Conservation (phyloP, 1,140 invertebrate species). For the Leptinotarsa defecta region DNA sequence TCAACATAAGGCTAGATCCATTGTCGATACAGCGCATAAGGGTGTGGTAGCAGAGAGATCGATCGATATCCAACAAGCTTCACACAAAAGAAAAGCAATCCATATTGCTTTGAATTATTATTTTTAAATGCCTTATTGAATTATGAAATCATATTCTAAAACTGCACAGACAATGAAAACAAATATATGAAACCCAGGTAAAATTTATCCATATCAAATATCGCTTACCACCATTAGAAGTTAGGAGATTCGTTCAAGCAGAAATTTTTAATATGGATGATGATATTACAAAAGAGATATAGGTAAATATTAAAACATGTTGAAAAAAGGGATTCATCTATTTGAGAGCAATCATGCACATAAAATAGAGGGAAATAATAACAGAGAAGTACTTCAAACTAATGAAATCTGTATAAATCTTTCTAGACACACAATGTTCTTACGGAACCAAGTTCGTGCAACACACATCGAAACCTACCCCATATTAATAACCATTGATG, state of each 20-base stretch:
- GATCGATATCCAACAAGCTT: constrained; percentile 20
- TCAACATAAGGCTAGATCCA: not conserved
- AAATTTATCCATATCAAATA: constrained; percentile 42
- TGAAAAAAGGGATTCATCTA: constrained; percentile 16
- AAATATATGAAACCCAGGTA: constrained; percentile 36
- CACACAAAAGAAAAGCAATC: constrained; percentile 9
- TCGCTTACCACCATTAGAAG: constrained; percentile 30
- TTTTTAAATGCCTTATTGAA: constrained; percentile 21
- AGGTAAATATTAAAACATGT: constrained; percentile 17
- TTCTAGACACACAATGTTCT: constrained; percentile 6
- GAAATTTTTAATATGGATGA: constrained; percentile 39
- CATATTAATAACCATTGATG: constrained; percentile 33
- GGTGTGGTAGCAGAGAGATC: constrained; percentile 20
- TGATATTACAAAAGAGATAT: constrained; percentile 14
- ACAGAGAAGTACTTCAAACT: not conserved
- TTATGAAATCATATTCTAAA: constrained; percentile 45
- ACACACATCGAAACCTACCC: constrained; percentile 43
- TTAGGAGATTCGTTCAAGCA: constrained; percentile 30
- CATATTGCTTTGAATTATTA: not conserved
- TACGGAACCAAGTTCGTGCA: constrained; percentile 30
- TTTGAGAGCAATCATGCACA: constrained; percentile 17
- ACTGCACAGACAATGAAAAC: constrained; percentile 33
- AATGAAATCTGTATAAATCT: not conserved
- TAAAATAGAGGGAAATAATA: not conserved
- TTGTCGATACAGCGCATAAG: constrained; percentile 5